phyloP scores from a whole-genome alignment of 2,113 vertebrate species.

The Oncorhynchus keta region DNA sequence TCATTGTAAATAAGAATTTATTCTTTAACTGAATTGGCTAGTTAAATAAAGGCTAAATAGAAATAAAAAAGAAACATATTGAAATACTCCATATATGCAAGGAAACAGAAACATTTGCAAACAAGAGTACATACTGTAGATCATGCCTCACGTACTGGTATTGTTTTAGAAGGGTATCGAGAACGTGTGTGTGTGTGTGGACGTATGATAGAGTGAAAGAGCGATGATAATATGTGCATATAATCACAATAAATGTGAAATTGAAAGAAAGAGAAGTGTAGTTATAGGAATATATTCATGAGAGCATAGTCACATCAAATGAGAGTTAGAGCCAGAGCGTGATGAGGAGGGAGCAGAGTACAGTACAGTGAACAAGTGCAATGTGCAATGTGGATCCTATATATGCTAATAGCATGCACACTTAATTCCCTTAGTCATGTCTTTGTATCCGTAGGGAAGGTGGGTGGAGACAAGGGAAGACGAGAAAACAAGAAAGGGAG shows the following conservation, averaged over 20 bases:
- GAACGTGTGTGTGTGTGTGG: not conserved
- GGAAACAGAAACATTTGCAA: too few species aligned
- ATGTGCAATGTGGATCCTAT: conserved; percentile 12
- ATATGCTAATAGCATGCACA: not conserved
- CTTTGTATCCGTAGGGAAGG: conserved; percentile 14
- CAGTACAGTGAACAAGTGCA: not conserved
- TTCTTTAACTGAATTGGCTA: too few species aligned
- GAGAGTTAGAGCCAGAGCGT: conserved; percentile 3
- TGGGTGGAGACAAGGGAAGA: not conserved
- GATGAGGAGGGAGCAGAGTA: not conserved
- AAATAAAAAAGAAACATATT: too few species aligned
- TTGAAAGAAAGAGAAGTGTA: not conserved
- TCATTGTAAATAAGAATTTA: too few species aligned
- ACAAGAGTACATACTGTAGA: not conserved
- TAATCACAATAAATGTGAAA: conserved; percentile 4
- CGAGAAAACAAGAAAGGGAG: not conserved
- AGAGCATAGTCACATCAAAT: conserved; percentile 10
- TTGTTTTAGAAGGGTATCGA: not conserved
- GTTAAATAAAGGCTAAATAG: too few species aligned
- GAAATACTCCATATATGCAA: too few species aligned
- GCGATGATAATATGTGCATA: conserved; percentile 6
- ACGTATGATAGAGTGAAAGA: not conserved
- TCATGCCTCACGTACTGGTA: not conserved
- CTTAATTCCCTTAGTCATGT: conserved; percentile 39
- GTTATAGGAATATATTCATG: conserved; percentile 4